Evolutionary conservation across 2,797 vertebrate genomes (phyloP).

Genomic region (Emydoidea blandingii): DNA sequence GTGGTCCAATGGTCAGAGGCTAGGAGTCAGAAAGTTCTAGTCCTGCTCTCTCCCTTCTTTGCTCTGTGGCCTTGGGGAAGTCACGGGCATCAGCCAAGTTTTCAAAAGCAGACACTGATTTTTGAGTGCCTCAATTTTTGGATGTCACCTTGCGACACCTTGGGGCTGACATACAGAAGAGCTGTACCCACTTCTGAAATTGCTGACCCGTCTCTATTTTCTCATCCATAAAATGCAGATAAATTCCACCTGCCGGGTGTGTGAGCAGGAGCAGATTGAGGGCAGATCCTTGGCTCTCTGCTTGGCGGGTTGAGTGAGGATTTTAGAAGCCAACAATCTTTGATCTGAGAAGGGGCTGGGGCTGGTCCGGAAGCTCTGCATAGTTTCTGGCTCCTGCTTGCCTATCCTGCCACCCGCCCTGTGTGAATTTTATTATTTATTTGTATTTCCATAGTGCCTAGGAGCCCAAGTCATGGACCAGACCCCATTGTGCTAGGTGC

Average conservation of each 20-base stretch:
- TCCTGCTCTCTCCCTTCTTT: background rate
- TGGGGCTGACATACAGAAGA: background rate
- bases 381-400: background rate
- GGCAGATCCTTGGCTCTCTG: background rate
- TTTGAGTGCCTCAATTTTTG: background rate
- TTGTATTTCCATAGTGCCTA: background rate
- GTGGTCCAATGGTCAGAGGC: background rate
- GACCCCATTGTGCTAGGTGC: background rate
- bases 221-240: background rate
- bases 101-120: background rate
- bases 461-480: background rate
- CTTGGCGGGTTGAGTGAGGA: background rate
- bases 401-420: background rate
- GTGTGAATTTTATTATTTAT: background rate
- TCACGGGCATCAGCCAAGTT: accelerated
- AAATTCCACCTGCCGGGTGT: background rate
- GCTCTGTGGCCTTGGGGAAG: background rate
- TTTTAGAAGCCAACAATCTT: background rate
- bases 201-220: background rate
- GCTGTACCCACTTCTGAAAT: background rate
- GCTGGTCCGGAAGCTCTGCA: background rate
- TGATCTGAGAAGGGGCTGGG: background rate
- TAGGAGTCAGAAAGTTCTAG: background rate
- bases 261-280: background rate
- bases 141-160: background rate